Percentiles rank a stretch among this genome's conserved stretches.
Evolutionary conservation across 2,113 vertebrate species (phyloP).

Genomic region (Ornithorhynchus anatinus): DNA sequence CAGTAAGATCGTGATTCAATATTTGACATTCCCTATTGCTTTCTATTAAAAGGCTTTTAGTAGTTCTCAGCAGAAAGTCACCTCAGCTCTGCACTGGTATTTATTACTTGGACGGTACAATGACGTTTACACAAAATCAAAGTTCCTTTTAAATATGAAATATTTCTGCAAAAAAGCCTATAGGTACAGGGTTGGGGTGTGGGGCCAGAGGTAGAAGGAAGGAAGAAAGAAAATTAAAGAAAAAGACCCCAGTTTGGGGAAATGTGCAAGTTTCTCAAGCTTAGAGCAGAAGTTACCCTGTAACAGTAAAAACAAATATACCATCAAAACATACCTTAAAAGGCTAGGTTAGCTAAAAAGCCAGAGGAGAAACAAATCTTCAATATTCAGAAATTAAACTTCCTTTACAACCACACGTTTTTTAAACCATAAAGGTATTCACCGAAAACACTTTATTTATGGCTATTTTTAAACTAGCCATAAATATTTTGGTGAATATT

Average conservation of each 20-base stretch:
- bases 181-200: too few species aligned
- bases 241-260: constrained; percentile 32
- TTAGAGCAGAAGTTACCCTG: constrained; percentile 16
- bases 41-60: constrained; percentile 56
- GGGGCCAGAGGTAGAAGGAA: too few species aligned
- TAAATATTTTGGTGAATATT: too few species aligned
- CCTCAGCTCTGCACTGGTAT: constrained; percentile 12
- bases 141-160: constrained; percentile 29
- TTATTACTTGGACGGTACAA: constrained; percentile 15
- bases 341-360: neutral
- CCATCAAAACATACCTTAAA: constrained; percentile 22
- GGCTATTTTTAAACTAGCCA: too few species aligned
- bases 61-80: constrained; percentile 49
- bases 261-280: neutral
- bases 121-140: constrained; percentile 40
- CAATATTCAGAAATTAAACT: constrained; percentile 32
- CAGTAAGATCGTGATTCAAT: constrained; percentile 8
- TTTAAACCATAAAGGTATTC: constrained; percentile 21
- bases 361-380: neutral
- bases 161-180: neutral
- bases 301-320: constrained; percentile 34
- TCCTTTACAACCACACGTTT: neutral
- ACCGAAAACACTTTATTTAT: constrained; percentile 20
- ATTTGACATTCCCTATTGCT: constrained; percentile 52
- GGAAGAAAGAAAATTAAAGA: neutral